Conservation (phyloP, 2,888 invertebrate genomes). For the Acrobasis consociella region DNA sequence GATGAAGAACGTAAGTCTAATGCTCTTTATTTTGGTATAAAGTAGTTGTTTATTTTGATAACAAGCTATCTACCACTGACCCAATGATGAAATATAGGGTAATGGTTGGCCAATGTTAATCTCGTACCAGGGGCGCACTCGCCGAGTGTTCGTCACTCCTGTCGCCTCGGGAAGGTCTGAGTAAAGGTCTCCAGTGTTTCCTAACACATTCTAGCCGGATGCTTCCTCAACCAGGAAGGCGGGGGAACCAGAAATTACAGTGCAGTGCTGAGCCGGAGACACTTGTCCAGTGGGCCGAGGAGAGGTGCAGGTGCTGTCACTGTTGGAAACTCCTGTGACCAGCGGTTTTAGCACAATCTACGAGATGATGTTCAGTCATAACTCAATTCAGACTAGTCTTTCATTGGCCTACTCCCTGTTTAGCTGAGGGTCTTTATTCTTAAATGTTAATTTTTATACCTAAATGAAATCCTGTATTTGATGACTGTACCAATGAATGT, state of each 20-base stretch:
- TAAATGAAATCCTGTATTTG: no score
- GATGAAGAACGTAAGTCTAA: constrained; percentile 88
- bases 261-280: constrained; percentile 77
- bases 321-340: constrained; percentile 88
- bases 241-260: constrained; percentile 89
- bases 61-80: constrained; percentile 34
- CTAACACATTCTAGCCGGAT: constrained; percentile 87
- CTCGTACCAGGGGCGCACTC: constrained; percentile 88
- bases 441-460: not conserved
- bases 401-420: constrained; percentile 82
- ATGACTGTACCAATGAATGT: no score
- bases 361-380: constrained; percentile 85
- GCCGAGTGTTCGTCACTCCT: constrained; percentile 84
- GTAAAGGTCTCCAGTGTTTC: constrained; percentile 81
- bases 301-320: constrained; percentile 67
- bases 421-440: constrained; percentile 65
- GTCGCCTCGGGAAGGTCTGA: constrained; percentile 92
- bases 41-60: constrained; percentile 6
- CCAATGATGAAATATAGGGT: constrained; percentile 75
- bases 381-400: constrained; percentile 95
- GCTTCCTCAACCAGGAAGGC: constrained; percentile 84
- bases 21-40: not conserved
- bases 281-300: constrained; percentile 66
- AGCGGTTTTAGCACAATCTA: constrained; percentile 90
- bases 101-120: constrained; percentile 86